A percentile compares a stretch with the other conserved stretches of the same genome.
phyloP scores from a whole-genome alignment of 2,888 invertebrate species.

The Athetis lepigone region DNA sequence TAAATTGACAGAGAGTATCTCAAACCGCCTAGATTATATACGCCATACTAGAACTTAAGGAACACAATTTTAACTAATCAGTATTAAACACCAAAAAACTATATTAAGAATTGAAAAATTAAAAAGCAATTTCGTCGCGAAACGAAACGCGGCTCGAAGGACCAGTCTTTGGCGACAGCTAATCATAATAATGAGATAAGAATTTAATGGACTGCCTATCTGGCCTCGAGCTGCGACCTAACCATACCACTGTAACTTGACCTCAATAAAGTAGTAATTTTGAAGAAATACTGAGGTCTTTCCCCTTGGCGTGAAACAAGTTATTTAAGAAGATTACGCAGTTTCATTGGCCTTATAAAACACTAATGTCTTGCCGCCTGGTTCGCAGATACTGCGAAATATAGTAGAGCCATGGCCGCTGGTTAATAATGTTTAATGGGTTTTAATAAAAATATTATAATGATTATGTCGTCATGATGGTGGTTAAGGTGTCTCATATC shows the following conservation, averaged over 20 bases:
- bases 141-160: constrained; percentile 57
- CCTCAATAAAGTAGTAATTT: constrained; percentile 46
- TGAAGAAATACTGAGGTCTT: constrained; percentile 44
- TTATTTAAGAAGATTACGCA: constrained; percentile 64
- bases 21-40: too few species aligned
- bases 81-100: constrained; percentile 16
- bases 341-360: constrained; percentile 57
- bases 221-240: constrained; percentile 51
- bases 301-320: constrained; percentile 53
- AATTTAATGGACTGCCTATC: constrained; percentile 71
- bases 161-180: constrained; percentile 62
- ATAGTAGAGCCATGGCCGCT: constrained; percentile 19
- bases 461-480: not conserved
- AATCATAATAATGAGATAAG: constrained; percentile 74
- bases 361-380: constrained; percentile 56
- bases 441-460: not conserved
- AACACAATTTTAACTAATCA: not conserved
- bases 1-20: too few species aligned
- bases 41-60: not conserved
- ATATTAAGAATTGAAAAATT: constrained; percentile 66
- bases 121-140: constrained; percentile 60
- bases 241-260: constrained; percentile 58
- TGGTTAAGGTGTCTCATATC: not conserved
- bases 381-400: constrained; percentile 50
- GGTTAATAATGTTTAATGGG: constrained; percentile 28